phyloP scores from a whole-genome alignment of 2,888 invertebrate genomes.

The Camptogramma bilineatum region DNA sequence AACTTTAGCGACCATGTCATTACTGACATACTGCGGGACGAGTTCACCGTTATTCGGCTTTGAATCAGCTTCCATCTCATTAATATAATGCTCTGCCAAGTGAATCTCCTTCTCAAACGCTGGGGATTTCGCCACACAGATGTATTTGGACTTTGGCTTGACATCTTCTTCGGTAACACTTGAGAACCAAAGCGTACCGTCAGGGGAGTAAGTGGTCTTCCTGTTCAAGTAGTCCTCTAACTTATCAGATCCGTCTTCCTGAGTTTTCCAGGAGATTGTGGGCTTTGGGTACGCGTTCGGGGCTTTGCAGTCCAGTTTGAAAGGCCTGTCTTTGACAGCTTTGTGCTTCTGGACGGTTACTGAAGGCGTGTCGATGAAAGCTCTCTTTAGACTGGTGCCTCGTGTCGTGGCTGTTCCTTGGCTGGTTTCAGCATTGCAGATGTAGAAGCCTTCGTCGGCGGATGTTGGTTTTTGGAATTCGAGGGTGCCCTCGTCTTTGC shows the following conservation, averaged over 20 bases:
- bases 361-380: constrained; percentile 56
- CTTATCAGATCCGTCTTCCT: constrained; percentile 51
- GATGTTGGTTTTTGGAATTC: constrained; percentile 61
- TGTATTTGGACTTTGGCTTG: constrained; percentile 59
- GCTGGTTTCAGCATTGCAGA: constrained; percentile 62
- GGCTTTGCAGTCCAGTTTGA: constrained; percentile 62
- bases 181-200: constrained; percentile 68
- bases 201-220: constrained; percentile 63
- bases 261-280: constrained; percentile 63
- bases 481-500: constrained; percentile 60
- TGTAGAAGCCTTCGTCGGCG: constrained; percentile 65
- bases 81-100: constrained; percentile 65
- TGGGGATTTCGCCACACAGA: constrained; percentile 65
- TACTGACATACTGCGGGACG: constrained; percentile 64
- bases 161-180: constrained; percentile 64
- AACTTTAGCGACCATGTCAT: constrained; percentile 58
- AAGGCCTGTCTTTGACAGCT: constrained; percentile 66
- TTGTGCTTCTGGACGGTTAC: constrained; percentile 54
- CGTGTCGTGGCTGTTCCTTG: constrained; percentile 63
- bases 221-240: constrained; percentile 52
- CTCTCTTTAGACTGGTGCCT: constrained; percentile 54
- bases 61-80: constrained; percentile 52
- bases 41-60: constrained; percentile 57
- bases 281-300: constrained; percentile 69
- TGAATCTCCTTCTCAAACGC: constrained; percentile 57